Conservation (phyloP, 1,140 invertebrate genomes). For the Tetragnatha versicolor region DNA sequence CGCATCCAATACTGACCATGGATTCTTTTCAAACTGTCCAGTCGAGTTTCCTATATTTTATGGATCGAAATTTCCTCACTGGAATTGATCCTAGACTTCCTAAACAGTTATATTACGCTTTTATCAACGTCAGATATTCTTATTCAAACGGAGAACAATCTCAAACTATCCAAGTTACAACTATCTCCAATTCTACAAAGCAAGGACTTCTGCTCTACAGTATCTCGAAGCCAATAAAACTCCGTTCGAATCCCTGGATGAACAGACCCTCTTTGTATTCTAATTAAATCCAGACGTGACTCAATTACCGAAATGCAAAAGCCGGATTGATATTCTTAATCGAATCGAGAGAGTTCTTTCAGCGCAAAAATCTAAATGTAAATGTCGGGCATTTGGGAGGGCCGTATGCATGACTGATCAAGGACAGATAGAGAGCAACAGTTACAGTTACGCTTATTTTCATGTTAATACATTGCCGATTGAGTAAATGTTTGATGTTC, state of each 20-base stretch:
- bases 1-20: no score
- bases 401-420: neutral
- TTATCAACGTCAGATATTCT: no score
- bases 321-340: slow-evolving; percentile 29
- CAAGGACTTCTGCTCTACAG: neutral
- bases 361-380: slow-evolving; percentile 32
- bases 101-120: no score
- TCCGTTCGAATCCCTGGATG: neutral
- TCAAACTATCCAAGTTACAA: neutral
- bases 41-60: no score
- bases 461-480: neutral
- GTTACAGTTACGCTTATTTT: no score
- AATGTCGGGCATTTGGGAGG: neutral
- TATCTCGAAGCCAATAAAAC: neutral
- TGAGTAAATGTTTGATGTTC: neutral
- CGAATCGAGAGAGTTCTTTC: slow-evolving; percentile 23
- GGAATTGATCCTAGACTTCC: no score
- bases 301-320: neutral
- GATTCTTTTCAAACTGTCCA: no score
- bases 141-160: no score
- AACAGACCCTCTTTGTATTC: slow-evolving; percentile 21
- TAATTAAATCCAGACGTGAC: slow-evolving; percentile 38
- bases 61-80: no score
- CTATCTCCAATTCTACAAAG: neutral
- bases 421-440: neutral